Percentiles rank a stretch among this genome's conserved stretches.
Evolutionary conservation across 2,113 vertebrate genomes (phyloP).

Genomic region (Cnemophilus loriae): DNA sequence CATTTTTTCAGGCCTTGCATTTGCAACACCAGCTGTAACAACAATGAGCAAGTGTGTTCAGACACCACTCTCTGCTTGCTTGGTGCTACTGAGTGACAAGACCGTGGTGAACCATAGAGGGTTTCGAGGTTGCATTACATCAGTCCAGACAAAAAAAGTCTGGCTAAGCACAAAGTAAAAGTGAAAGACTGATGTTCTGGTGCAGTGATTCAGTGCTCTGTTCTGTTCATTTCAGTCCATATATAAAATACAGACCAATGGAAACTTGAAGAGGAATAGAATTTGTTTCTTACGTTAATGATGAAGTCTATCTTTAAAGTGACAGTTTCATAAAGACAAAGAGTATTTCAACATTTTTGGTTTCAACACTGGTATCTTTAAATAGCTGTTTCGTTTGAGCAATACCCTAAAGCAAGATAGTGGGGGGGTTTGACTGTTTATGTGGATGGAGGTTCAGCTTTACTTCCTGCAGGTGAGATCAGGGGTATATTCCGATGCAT

Average conservation of each 20-base stretch:
- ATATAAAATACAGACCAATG: neutral
- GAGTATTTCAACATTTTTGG: neutral
- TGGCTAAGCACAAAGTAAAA: neutral
- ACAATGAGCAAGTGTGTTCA: neutral
- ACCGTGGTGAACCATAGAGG: neutral
- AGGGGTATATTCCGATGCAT: neutral
- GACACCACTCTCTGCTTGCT: neutral
- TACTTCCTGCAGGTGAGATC: neutral
- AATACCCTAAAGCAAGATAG: neutral
- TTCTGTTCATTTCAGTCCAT: neutral
- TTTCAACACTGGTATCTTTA: neutral
- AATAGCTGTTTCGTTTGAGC: neutral
- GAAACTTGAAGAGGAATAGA: neutral
- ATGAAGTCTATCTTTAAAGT: neutral
- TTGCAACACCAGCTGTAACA: slow-evolving; percentile 22
- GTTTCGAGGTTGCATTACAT: neutral
- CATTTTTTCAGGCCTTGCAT: neutral
- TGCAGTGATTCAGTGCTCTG: neutral
- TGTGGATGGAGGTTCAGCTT: neutral
- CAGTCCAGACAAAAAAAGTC: neutral
- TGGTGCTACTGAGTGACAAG: neutral
- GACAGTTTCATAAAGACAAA: neutral
- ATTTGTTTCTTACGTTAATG: neutral
- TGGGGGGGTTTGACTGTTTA: too few species aligned
- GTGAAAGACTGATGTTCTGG: neutral